These are phyloP conservation scores for Crocodylus rhombifer DNA, from an alignment of 2,797 vertebrate genomes.

Conservation along the genomic window DNA sequence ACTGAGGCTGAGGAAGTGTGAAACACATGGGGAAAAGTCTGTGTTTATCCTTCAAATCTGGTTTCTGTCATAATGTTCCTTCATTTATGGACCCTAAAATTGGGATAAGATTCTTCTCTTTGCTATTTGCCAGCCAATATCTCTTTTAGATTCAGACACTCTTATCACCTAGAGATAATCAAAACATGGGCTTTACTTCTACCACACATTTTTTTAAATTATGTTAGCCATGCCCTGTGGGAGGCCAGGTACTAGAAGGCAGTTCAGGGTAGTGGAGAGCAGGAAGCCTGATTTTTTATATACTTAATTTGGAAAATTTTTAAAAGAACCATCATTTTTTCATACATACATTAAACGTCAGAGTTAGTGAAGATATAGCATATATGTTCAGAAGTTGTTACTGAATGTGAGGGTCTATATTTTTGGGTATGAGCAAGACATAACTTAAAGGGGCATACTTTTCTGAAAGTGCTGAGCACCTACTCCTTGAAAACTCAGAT, in stretches of 20 bases:
- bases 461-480: conserved; percentile 1
- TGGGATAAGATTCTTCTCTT: not conserved
- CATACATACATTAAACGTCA: not conserved
- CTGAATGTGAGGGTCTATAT: not conserved
- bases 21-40: not conserved
- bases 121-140: not conserved
- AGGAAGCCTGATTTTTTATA: not conserved
- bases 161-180: not conserved
- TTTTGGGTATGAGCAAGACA: not conserved
- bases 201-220: not conserved
- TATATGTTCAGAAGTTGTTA: not conserved
- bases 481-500: not conserved
- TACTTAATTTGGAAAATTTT: not conserved
- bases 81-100: not conserved
- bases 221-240: not conserved
- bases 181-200: not conserved
- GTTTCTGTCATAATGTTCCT: not conserved
- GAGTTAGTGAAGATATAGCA: not conserved
- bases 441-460: not conserved
- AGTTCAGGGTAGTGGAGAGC: not conserved
- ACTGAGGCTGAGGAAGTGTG: not conserved
- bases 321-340: not conserved
- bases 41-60: not conserved
- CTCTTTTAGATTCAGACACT: not conserved
- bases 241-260: not conserved